Conservation (phyloP, 2,797 vertebrate species). For the Scarus forsteni region DNA sequence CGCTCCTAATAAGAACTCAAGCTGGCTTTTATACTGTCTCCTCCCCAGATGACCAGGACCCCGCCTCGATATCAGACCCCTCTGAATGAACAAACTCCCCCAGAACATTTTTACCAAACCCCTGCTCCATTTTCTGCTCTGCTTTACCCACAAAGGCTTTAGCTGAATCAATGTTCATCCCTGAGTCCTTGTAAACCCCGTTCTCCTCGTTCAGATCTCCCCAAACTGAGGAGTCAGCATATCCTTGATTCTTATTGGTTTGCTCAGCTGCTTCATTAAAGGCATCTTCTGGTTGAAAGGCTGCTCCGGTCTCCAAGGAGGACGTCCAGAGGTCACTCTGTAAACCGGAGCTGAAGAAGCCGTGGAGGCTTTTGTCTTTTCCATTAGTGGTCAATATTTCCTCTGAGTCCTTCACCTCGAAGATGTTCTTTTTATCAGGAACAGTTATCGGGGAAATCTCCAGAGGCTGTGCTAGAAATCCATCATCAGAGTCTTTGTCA, state of each 20-base stretch:
- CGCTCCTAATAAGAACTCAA: constrained; percentile 18
- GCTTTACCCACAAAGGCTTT: constrained; percentile 20
- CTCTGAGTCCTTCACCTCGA: constrained; percentile 47
- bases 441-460: constrained; percentile 40
- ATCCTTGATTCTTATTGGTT: constrained; percentile 55
- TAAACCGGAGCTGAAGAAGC: constrained; percentile 52
- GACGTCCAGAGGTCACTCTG: constrained; percentile 75
- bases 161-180: constrained; percentile 29
- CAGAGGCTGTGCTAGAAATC: constrained; percentile 18
- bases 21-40: constrained; percentile 47
- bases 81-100: constrained; percentile 71
- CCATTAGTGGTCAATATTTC: constrained; percentile 47
- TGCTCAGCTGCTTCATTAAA: constrained; percentile 33
- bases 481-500: constrained; percentile 12
- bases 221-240: constrained; percentile 54
- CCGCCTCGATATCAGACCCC: constrained; percentile 78
- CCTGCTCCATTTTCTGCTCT: constrained; percentile 49
- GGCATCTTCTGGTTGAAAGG: constrained; percentile 54
- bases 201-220: constrained; percentile 44
- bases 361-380: constrained; percentile 54
- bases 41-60: constrained; percentile 83
- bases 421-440: constrained; percentile 39
- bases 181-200: constrained; percentile 58
- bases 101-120: constrained; percentile 46
- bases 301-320: constrained; percentile 69